phyloP scores from a whole-genome alignment of 1,140 invertebrate genomes.

The Diuraphis noxia region DNA sequence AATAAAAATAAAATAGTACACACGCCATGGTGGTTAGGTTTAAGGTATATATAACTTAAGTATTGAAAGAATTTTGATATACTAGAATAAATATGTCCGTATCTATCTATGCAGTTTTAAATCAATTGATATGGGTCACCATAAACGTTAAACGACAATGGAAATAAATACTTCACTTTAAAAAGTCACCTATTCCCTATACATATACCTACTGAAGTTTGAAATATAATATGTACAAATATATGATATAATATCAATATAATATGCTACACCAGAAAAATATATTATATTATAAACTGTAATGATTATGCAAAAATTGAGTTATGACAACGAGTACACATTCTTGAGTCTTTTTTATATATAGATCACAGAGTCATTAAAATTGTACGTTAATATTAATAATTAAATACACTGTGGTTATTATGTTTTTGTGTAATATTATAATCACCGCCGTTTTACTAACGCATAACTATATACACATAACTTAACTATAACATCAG shows the following conservation, averaged over 20 bases:
- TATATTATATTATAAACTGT: background rate
- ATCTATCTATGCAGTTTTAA: background rate
- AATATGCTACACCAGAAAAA: background rate
- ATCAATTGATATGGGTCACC: background rate
- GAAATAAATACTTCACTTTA: background rate
- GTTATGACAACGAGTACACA: background rate
- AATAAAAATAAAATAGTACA: too few species aligned
- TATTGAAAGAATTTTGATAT: background rate
- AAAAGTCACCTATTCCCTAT: background rate
- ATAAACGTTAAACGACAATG: background rate
- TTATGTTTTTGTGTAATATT: background rate
- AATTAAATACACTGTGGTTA: background rate
- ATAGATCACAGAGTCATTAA: background rate
- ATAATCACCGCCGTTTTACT: background rate
- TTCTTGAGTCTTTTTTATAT: background rate
- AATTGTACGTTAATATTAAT: background rate
- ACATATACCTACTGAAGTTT: background rate
- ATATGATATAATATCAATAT: background rate
- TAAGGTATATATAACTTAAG: background rate
- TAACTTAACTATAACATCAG: too few species aligned
- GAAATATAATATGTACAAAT: background rate
- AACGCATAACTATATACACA: too few species aligned
- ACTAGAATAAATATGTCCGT: background rate
- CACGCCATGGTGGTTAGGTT: background rate
- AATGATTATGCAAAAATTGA: background rate